Conservation (phyloP, 1,140 invertebrate genomes). For the Druon quercuslanigerum region DNA sequence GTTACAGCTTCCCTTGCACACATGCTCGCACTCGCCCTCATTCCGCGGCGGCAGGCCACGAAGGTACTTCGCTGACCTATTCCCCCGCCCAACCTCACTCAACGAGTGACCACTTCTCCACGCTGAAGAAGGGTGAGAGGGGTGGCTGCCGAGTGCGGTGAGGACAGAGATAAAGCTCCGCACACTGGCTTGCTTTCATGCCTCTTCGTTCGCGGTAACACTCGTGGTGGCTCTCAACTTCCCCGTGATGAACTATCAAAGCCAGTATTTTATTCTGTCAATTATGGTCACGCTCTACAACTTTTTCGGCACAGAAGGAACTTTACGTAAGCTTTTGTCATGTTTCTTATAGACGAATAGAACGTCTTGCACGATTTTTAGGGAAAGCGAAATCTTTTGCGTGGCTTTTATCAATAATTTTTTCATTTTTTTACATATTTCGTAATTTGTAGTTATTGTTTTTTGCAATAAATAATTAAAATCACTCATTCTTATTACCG, state of each 20-base stretch:
- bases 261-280: no score
- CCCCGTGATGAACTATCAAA: background rate
- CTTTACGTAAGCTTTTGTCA: no score
- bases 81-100: slow-evolving; percentile 36
- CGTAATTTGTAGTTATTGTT: no score
- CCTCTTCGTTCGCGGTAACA: slow-evolving; percentile 74
- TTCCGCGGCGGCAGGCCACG: slow-evolving; percentile 24
- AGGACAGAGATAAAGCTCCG: slow-evolving; percentile 67
- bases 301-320: no score
- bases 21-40: slow-evolving; percentile 38
- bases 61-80: background rate
- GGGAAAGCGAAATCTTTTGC: no score
- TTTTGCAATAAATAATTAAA: no score
- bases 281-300: no score
- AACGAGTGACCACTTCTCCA: slow-evolving; percentile 64
- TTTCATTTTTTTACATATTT: no score
- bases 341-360: no score
- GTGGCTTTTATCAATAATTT: no score
- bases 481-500: no score
- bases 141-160: slow-evolving; percentile 29
- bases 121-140: slow-evolving; percentile 43
- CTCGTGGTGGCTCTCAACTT: slow-evolving; percentile 66
- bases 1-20: slow-evolving; percentile 42
- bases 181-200: slow-evolving; percentile 71
- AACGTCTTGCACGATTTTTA: no score